Evolutionary conservation across 2,797 vertebrate species (phyloP).

Genomic region (Falco concolor): DNA sequence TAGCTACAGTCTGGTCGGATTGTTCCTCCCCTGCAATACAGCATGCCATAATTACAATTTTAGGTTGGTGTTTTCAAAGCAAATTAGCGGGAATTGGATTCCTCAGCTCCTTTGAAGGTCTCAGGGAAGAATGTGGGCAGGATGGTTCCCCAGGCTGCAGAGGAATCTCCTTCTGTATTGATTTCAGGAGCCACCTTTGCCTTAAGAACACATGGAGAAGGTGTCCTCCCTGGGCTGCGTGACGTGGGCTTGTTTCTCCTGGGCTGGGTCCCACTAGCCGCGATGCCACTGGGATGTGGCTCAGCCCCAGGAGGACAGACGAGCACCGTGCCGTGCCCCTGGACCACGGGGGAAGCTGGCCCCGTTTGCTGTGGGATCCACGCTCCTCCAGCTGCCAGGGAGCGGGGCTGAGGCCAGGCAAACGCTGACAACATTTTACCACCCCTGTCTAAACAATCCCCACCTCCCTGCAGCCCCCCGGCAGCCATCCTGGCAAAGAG

Average conservation of each 20-base stretch:
- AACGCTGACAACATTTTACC: neutral
- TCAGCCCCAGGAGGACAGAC: no score
- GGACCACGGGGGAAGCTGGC: neutral
- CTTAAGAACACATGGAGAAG: neutral
- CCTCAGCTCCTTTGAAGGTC: constrained; percentile 1
- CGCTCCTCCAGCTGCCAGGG: neutral
- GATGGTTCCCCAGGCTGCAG: neutral
- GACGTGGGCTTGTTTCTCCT: neutral
- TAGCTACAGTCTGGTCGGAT: neutral
- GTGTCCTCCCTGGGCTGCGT: neutral
- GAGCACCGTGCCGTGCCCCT: neutral
- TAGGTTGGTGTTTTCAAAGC: neutral
- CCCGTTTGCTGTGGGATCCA: rapidly evolving
- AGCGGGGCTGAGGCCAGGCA: neutral
- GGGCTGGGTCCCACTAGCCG: neutral
- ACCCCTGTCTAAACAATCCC: neutral
- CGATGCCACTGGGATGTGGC: neutral
- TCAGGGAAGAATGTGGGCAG: neutral
- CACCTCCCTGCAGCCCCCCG: neutral
- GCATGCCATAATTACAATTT: neutral
- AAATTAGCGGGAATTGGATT: constrained; percentile 13
- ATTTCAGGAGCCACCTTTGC: neutral
- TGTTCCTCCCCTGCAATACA: neutral
- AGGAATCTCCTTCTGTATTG: neutral
- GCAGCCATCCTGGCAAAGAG: neutral